A percentile compares a stretch with the other conserved stretches of the same genome.
phyloP scores from a whole-genome alignment of 1,140 invertebrate genomes.

The Leguminivora glycinivorella region DNA sequence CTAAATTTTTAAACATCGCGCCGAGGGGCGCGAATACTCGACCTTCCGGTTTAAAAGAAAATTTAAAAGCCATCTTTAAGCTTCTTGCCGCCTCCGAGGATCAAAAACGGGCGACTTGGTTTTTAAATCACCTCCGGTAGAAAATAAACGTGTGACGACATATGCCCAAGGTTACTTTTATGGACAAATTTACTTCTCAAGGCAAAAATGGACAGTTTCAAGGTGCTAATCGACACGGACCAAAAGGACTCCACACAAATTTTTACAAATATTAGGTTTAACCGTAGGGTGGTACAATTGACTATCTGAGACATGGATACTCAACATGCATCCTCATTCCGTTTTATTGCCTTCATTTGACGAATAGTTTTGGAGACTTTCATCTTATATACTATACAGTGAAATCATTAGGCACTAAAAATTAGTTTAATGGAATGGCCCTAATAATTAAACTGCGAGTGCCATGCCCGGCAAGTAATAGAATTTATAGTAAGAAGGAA shows the following conservation, averaged over 20 bases:
- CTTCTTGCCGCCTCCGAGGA: too few species aligned
- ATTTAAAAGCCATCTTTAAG: too few species aligned
- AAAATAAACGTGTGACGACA: background rate
- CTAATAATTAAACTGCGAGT: conserved; percentile 2
- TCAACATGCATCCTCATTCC: background rate
- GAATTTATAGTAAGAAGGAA: too few species aligned
- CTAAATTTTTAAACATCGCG: too few species aligned
- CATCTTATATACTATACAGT: background rate
- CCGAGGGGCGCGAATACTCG: too few species aligned
- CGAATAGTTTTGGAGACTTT: background rate
- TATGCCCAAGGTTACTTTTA: background rate
- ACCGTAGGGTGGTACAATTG: background rate
- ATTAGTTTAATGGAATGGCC: background rate
- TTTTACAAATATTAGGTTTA: background rate
- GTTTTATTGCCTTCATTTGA: background rate
- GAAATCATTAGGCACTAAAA: background rate
- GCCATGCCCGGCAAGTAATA: background rate
- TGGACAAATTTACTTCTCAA: background rate
- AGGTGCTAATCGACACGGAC: background rate
- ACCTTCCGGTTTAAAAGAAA: too few species aligned
- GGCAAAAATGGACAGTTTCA: conserved; percentile 4
- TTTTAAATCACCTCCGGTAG: background rate
- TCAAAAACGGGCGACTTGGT: background rate
- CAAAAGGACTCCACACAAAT: conserved; percentile 7
- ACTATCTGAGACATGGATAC: background rate